Evolutionary conservation across 2,888 invertebrate species (phyloP).

Genomic region (Lepidocyrtinus sp.): DNA sequence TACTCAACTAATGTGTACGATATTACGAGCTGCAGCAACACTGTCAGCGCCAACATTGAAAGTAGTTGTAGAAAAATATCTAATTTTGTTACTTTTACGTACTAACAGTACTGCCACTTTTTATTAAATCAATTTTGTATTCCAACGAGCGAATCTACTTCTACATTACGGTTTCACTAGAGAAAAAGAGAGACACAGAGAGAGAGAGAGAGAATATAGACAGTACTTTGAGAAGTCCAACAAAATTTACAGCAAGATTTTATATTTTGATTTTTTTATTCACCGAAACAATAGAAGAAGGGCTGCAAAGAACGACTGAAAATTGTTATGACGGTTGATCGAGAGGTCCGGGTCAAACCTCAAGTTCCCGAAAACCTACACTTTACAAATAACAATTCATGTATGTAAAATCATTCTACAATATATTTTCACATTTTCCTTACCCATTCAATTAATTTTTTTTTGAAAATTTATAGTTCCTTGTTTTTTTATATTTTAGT

Average conservation of each 20-base stretch:
- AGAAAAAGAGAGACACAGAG: no score
- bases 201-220: slow-evolving; percentile 14
- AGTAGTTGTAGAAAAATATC: slow-evolving; percentile 10
- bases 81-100: slow-evolving; percentile 18
- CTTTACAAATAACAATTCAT: slow-evolving; percentile 66
- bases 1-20: slow-evolving; percentile 23
- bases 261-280: slow-evolving; percentile 72
- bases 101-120: slow-evolving; percentile 50
- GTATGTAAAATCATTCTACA: slow-evolving; percentile 60
- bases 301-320: slow-evolving; percentile 98
- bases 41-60: slow-evolving; percentile 55
- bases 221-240: slow-evolving; percentile 30
- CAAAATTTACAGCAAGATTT: slow-evolving; percentile 14
- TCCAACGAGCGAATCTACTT: slow-evolving; percentile 38
- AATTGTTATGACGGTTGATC: slow-evolving; percentile 99
- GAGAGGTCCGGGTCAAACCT: slow-evolving; percentile 90
- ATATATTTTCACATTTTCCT: slow-evolving; percentile 21
- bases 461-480: not conserved
- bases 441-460: slow-evolving; percentile 1
- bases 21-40: slow-evolving; percentile 42
- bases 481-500: no score
- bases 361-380: slow-evolving; percentile 90
- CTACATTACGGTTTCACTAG: slow-evolving; percentile 36
- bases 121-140: slow-evolving; percentile 27
- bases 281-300: slow-evolving; percentile 99